Evolutionary conservation across 2,797 vertebrate genomes (phyloP).

Genomic region (Enteromius thamalakanensis): DNA sequence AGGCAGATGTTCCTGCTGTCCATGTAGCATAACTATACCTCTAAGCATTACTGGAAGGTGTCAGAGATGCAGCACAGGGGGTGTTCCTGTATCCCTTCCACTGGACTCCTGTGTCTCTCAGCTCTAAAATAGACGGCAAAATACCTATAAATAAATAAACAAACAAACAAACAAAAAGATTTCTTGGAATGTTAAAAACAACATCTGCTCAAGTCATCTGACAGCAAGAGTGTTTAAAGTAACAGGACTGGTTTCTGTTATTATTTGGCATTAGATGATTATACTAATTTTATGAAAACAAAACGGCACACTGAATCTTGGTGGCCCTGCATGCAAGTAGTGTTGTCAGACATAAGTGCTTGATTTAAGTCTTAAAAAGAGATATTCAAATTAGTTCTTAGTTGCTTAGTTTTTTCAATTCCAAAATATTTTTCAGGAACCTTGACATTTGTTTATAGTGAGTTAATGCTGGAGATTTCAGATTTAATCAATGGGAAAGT

Average conservation of each 20-base stretch:
- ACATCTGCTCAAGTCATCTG: constrained; percentile 6
- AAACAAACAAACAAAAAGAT: not conserved
- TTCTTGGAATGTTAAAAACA: not conserved
- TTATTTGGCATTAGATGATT: not conserved
- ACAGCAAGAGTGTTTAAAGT: not conserved
- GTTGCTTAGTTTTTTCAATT: not conserved
- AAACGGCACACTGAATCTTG: not conserved
- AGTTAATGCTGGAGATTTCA: not conserved
- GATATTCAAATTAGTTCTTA: not conserved
- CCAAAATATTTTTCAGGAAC: not conserved
- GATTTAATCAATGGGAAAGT: not conserved
- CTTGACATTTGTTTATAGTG: not conserved
- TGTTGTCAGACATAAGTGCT: not conserved
- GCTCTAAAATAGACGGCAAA: not conserved
- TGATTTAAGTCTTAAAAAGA: not conserved
- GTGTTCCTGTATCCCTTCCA: not conserved
- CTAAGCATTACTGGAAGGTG: constrained; percentile 18
- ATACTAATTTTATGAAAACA: not conserved
- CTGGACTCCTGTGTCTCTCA: not conserved
- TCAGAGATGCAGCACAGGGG: not conserved
- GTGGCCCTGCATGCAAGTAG: not conserved
- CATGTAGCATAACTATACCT: constrained; percentile 49
- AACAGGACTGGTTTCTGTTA: not conserved
- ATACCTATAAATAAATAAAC: not conserved
- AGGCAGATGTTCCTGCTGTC: constrained; percentile 51